These are phyloP conservation scores for Phylloscopus whistleri DNA, from an alignment of 2,113 vertebrate genomes.

Conservation along the genomic window DNA sequence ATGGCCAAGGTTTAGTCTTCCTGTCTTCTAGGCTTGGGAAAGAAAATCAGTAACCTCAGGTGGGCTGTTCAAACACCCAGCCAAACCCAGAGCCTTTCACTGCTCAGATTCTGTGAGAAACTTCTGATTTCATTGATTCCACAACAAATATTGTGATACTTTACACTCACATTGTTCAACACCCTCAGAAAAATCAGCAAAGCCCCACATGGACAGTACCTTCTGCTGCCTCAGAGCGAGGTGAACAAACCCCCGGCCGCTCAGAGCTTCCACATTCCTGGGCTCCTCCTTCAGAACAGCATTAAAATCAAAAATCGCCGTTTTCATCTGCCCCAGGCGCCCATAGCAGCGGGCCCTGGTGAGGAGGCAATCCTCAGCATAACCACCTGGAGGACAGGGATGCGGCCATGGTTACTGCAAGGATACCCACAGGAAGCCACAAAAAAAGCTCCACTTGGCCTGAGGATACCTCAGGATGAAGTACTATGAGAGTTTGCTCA, in stretches of 20 bases:
- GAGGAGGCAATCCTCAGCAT: constrained; percentile 82
- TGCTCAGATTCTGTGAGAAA: neutral
- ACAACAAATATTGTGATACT: neutral
- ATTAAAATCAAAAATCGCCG: constrained; percentile 89
- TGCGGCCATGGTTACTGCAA: neutral
- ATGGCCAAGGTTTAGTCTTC: neutral
- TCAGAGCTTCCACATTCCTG: constrained; percentile 79
- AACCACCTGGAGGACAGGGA: constrained; percentile 71
- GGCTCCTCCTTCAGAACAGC: constrained; percentile 80
- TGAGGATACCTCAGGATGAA: neutral
- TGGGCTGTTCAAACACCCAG: neutral
- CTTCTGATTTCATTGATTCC: neutral
- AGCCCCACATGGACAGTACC: constrained; percentile 62
- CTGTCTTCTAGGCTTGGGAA: neutral
- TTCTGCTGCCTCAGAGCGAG: constrained; percentile 85
- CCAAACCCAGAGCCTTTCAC: neutral
- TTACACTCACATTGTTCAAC: neutral
- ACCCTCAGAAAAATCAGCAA: neutral
- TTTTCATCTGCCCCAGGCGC: constrained; percentile 87
- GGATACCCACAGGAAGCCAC: neutral
- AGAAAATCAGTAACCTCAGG: neutral
- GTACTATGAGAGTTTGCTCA: neutral
- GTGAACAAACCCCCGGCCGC: constrained; percentile 84
- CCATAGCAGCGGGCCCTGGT: constrained; percentile 85
- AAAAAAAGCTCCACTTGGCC: neutral